phyloP scores from a whole-genome alignment of 1,140 invertebrate genomes.

The Camponotus vicinus region DNA sequence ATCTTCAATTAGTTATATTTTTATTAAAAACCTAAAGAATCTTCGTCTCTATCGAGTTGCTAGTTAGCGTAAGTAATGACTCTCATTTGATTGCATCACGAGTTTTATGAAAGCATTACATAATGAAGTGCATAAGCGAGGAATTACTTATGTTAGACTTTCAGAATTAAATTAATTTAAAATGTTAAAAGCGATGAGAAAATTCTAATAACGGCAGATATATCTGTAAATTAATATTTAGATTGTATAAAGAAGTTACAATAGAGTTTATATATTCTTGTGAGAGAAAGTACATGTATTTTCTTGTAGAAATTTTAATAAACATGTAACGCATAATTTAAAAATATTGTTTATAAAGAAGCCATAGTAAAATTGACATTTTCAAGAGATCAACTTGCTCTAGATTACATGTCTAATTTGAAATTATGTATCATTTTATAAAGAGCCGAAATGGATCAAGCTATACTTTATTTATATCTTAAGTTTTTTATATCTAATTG shows the following conservation, averaged over 20 bases:
- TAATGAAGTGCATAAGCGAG: neutral
- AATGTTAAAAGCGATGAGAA: neutral
- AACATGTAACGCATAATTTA: too few species aligned
- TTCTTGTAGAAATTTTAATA: too few species aligned
- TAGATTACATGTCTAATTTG: too few species aligned
- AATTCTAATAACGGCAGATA: neutral
- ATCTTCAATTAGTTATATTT: neutral
- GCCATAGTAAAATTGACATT: too few species aligned
- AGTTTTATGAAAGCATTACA: conserved; percentile 31
- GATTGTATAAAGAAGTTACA: neutral
- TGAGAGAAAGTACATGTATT: too few species aligned
- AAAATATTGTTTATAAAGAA: too few species aligned
- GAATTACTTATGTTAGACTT: conserved; percentile 23
- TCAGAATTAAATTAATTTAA: neutral
- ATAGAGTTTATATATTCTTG: too few species aligned
- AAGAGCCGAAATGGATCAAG: too few species aligned
- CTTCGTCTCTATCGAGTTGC: neutral
- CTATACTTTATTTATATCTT: too few species aligned
- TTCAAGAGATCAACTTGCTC: too few species aligned
- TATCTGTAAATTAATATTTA: neutral
- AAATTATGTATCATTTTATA: too few species aligned
- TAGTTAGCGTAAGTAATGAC: conserved; percentile 23
- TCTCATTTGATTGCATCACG: conserved; percentile 7
- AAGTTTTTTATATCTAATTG: too few species aligned
- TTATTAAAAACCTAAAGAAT: neutral